Base-by-base conservation (phyloP, 2,113 vertebrate genomes). In the Zootoca vivipara region DNA sequence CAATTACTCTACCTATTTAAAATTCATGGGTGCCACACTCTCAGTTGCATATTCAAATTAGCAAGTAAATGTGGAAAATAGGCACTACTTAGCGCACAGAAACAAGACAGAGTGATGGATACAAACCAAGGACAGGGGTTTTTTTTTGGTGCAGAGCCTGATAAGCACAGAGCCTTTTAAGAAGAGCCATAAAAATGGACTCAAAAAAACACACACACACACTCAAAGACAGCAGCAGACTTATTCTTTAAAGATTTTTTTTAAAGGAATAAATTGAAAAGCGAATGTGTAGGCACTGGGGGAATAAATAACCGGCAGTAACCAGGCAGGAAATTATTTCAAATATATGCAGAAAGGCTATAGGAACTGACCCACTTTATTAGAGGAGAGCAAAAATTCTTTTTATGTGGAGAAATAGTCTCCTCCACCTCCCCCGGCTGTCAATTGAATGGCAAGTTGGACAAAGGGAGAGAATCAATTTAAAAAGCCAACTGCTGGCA, bases 291-390 rank as follows among this genome's bases (percentile, higher is more conserved):
- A 90, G 82, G 83, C 89, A 82, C 79, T 74, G 65, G 86, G 95
- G 85, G 69, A 93, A 91, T 92, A 94, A 95, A 93, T 89, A 88
- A 88, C 91, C 91, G 87, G 70, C 85, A 92, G 91, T 90, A 85
- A 1, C 67, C 89, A 89, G 88, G 86, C 87, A 96, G 92, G 91
- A 93, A 92, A 94, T 89, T 0, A 92, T 92, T 95, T 94, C 90
- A 93, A 93, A 94, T 90, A 77, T 62, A 94, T 92, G 92, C 91
- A 93, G 38, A 87, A 92, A 75, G 87, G 69, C 88, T 90, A 85
- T 35, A 86, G 86, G 38, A 93, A 64, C 64, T 93, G 93, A 96
- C 91, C 90, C 82, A 92, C 33, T 95, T 93, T 89, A 94, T 89
- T 89, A 90, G 64, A 80, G 87, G 77, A 90, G 26, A 92, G 89